phyloP scores from a whole-genome alignment of 2,797 vertebrate genomes.

The Myripristis murdjan region DNA sequence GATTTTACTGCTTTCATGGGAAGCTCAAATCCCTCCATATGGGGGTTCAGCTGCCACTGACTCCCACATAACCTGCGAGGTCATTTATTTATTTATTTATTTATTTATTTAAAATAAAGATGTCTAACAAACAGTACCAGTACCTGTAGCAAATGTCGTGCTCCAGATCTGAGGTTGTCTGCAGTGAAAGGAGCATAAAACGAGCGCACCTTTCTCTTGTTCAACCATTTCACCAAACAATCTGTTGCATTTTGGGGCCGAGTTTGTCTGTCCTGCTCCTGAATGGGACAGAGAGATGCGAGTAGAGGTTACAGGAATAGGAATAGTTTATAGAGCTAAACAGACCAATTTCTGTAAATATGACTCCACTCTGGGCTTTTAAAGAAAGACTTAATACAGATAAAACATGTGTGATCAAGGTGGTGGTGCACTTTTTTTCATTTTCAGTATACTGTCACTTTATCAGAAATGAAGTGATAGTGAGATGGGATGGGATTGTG shows the following conservation, averaged over 20 bases:
- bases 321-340: neutral
- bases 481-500: too few relatives aligned
- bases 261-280: slow-evolving; percentile 65
- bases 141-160: slow-evolving; percentile 83
- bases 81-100: too few relatives aligned
- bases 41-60: too few relatives aligned
- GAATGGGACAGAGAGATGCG: neutral
- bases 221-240: slow-evolving; percentile 81
- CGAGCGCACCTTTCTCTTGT: slow-evolving; percentile 80
- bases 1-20: too few relatives aligned
- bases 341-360: neutral
- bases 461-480: too few relatives aligned
- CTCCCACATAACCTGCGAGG: too few relatives aligned
- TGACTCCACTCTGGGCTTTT: neutral
- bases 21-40: too few relatives aligned
- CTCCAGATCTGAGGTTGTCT: slow-evolving; percentile 73
- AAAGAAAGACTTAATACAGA: neutral
- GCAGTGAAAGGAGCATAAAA: slow-evolving; percentile 80
- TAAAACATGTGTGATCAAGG: too few relatives aligned
- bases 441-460: too few relatives aligned
- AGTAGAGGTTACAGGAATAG: neutral
- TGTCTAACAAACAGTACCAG: slow-evolving; percentile 66
- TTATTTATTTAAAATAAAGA: too few relatives aligned
- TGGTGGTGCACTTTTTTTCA: too few relatives aligned
- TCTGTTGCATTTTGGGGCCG: slow-evolving; percentile 42